Conservation (phyloP, 37 sponge, comb jelly and placozoan species). For the Geodia barretti region DNA sequence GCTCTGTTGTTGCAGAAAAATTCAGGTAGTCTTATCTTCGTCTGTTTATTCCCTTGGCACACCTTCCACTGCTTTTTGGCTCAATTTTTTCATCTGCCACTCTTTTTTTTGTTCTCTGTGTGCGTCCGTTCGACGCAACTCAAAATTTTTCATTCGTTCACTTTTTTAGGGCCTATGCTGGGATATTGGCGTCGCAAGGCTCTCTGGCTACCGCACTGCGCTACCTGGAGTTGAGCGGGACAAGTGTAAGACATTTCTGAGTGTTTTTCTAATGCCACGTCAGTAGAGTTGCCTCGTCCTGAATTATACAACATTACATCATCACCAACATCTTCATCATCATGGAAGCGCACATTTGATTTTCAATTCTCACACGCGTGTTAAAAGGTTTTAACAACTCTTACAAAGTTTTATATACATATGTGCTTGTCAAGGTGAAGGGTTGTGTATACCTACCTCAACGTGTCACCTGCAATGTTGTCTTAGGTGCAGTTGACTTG, state of each 20-base stretch:
- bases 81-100: neutral
- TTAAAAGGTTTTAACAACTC: too few species aligned
- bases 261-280: too few species aligned
- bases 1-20: conserved; percentile 33
- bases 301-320: too few species aligned
- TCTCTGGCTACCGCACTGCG: conserved; percentile 43
- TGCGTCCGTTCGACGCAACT: neutral
- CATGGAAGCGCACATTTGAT: too few species aligned
- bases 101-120: neutral
- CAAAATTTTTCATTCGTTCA: neutral
- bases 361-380: too few species aligned
- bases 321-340: too few species aligned
- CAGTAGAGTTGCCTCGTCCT: too few species aligned
- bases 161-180: conserved; percentile 50
- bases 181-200: conserved; percentile 81
- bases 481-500: too few species aligned
- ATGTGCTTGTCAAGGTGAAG: too few species aligned
- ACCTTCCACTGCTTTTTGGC: neutral
- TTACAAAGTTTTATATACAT: too few species aligned
- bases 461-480: too few species aligned
- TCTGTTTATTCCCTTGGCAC: neutral
- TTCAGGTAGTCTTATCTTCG: conserved; percentile 18
- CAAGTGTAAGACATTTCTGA: conserved; percentile 2
- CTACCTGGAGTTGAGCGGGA: conserved; percentile 45
- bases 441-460: too few species aligned